phyloP scores from a whole-genome alignment of 1,140 invertebrate species.

The honey bee (Apis mellifera) region DNA sequence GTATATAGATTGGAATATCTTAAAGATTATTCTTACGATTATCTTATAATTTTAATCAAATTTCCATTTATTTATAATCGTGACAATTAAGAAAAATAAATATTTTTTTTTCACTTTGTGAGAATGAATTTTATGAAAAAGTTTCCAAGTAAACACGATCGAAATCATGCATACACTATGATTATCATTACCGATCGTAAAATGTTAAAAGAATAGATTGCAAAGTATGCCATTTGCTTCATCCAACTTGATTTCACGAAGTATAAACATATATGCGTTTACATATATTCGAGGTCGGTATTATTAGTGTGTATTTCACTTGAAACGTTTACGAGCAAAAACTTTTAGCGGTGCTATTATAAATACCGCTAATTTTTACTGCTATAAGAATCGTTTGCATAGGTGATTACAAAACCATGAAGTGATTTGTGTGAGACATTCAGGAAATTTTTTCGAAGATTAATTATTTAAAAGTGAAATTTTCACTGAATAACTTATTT shows the following conservation, averaged over 20 bases:
- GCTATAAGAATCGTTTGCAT: conserved; percentile 70
- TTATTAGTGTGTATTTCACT: conserved; percentile 66
- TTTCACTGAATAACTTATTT: not conserved
- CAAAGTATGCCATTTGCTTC: not conserved
- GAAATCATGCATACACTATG: conserved; percentile 27
- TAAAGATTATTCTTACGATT: too few relatives aligned
- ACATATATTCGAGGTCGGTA: conserved; percentile 46
- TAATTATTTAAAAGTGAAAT: not conserved
- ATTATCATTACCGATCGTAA: conserved; percentile 64
- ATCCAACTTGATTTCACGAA: not conserved
- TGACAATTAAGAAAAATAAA: too few relatives aligned
- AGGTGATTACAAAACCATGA: conserved; percentile 68
- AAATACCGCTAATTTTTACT: conserved; percentile 60
- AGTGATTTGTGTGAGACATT: not conserved
- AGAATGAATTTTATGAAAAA: not conserved
- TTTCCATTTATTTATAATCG: too few relatives aligned
- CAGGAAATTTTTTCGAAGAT: not conserved
- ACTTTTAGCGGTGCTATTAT: conserved; percentile 53
- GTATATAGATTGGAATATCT: too few relatives aligned
- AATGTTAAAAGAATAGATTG: not conserved
- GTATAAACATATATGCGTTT: conserved; percentile 7
- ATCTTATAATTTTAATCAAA: too few relatives aligned
- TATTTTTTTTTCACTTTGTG: too few relatives aligned
- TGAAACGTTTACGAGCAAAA: conserved; percentile 73
- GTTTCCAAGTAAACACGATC: conserved; percentile 28